Conservation (phyloP, 2,888 invertebrate genomes). For the Lycocerus yunnanus region DNA sequence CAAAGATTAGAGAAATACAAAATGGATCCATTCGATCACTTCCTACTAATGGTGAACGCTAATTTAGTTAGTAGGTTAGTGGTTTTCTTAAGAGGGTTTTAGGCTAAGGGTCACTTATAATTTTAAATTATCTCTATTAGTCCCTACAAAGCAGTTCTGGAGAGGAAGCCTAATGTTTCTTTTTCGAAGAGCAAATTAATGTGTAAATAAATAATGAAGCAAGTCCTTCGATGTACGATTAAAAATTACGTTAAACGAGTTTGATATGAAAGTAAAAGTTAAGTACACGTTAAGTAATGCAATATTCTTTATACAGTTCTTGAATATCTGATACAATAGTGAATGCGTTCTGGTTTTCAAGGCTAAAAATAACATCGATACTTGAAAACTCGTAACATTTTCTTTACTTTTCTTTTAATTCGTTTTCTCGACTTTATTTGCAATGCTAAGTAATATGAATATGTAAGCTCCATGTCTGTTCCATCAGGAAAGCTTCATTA, state of each 20-base stretch:
- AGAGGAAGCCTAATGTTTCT: background rate
- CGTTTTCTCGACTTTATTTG: background rate
- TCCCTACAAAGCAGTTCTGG: background rate
- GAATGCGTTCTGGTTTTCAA: constrained; percentile 16
- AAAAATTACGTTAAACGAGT: constrained; percentile 7
- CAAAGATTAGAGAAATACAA: constrained; percentile 13
- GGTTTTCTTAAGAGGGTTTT: constrained; percentile 9
- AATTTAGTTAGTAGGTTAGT: constrained; percentile 17
- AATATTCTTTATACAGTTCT: background rate
- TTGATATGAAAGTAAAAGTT: constrained; percentile 12
- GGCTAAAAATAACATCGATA: background rate
- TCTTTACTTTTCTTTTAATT: background rate
- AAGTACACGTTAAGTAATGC: constrained; percentile 11
- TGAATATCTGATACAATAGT: constrained; percentile 1
- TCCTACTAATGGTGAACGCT: constrained; percentile 12
- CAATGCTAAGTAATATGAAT: background rate
- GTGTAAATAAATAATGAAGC: background rate
- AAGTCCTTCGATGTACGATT: background rate
- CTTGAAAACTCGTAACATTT: background rate
- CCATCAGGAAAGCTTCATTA: background rate
- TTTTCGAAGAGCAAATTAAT: background rate
- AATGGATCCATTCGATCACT: constrained; percentile 9
- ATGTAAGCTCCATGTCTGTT: background rate
- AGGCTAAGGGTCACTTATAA: constrained; percentile 1
- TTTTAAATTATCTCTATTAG: background rate